A percentile compares a stretch with the other conserved stretches of the same genome.
Conservation (phyloP, 35 echinoderm and acorn worm species). For the Chiridota heheva region DNA sequence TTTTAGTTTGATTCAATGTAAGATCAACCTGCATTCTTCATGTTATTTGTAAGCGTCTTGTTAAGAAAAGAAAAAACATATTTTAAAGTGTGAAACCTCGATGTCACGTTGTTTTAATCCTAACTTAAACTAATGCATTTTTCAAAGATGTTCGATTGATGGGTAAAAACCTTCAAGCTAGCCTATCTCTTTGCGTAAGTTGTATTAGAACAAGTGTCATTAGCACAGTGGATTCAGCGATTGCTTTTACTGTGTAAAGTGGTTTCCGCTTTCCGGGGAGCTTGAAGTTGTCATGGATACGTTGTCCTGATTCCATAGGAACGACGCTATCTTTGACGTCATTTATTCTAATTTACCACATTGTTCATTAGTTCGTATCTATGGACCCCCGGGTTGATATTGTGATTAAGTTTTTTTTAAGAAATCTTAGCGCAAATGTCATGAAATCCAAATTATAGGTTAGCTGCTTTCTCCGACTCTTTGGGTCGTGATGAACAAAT, state of each 20-base stretch:
- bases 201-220: neutral
- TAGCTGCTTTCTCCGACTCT: no score
- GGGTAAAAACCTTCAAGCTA: neutral
- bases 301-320: constrained; percentile 18
- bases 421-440: no score
- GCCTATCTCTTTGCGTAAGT: neutral
- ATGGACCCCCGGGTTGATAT: no score
- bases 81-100: neutral
- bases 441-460: no score
- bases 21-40: no score
- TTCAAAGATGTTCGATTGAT: constrained; percentile 2
- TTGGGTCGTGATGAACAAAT: no score
- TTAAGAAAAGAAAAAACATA: no score
- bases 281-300: constrained; percentile 29
- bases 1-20: no score
- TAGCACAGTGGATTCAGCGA: neutral
- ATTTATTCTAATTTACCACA: constrained; percentile 10
- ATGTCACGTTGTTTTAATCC: neutral
- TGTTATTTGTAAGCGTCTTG: no score
- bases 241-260: constrained; percentile 1
- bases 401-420: no score
- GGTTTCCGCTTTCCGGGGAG: constrained; percentile 35
- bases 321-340: constrained; percentile 30
- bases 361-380: constrained; percentile 19
- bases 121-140: neutral